Base-by-base conservation (phyloP, 2,797 vertebrate genomes). In the Micromesistius poutassou region DNA sequence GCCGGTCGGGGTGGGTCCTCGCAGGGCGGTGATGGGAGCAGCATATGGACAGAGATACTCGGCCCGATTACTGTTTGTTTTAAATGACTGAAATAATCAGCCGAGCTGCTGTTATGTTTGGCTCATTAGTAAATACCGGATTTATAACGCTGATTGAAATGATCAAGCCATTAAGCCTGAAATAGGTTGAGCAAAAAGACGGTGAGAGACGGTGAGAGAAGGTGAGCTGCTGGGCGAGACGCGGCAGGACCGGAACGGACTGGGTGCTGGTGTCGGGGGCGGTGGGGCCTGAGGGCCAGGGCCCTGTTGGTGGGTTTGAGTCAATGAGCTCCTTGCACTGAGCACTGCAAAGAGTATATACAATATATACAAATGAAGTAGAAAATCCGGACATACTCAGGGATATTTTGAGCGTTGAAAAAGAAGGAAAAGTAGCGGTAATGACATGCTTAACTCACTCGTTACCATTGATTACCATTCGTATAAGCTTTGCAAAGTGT, bases 381-480 rank as follows among this genome's bases (percentile, higher is more conserved):
- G 55, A 62, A n/a, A 7, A 62, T 13, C 1, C 25, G n/a, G n/a
- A 62, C 7, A 62, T 62, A 62, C 55, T 62, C 6, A 13, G 55
- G n/a, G 55, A 62, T 13, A n/a, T 6, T 62, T 62, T 22, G n/a
- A 1, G 55, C 55, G 8, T 62, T 25, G 55, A 25, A 25, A 25
- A 62, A 62, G 55, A n/a, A 62, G n/a, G 55, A 62, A 62, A 62
- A 25, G 55, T 62, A 62, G 55, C 55, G 22, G 55, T 62, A 25
- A 71, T 71, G 30, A 30, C 66, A 16, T 71, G 14, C 30, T 71
- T 71, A 13, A 16, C 25, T 30, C 68, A 71, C 68, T 71, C 10
- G 30, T 71, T 71, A 71, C 9, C 68, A 30, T 71, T 71, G 28
- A 71, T 71, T 71, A 71, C 9, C 68, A 30, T 71, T 71, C 14